Base-by-base conservation (phyloP, 2,113 vertebrate species). In the Caretta caretta region DNA sequence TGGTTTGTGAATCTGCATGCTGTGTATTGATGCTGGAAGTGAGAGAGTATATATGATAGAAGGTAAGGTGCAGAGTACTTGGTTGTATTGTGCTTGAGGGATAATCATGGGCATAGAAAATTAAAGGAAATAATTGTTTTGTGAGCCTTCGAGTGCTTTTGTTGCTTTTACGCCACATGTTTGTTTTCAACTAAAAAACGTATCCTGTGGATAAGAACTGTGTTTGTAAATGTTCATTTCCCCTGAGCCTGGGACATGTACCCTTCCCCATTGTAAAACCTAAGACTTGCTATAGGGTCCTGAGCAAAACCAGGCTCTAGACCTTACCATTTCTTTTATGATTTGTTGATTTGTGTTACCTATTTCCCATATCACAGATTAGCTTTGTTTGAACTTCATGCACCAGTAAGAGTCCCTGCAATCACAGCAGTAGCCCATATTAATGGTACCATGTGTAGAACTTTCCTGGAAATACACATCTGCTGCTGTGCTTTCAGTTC, bases 391-490 rank as follows among this genome's bases (percentile, higher is more conserved):
- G 93, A 97, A 75, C 93, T 93, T 94, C 95, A 87, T 62, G 89
- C 92, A 46, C 90, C 94, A 94, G 83, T 50, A 80, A 75, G 83
- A 79, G 93, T 22, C 6, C 1, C 84, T 90, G 92, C 92, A 16
- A 86, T 92, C 96, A 83, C 90, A 88, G 95, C 93, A 95, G 87
- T 79, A 93, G 57, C 94, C 94, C 95, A 84, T 75, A 38, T 94
- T 57, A 57, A 85, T 84, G 82, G 51, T 16, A 65, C 90, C 94
- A 42, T 59, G 95, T 85, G 92, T 86, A 78, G 94, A 80, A 95
- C 56, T 92, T 96, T 46, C 95, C 92, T 93, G 92, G 86, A 93
- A 93, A 92, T 54, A 59, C 94, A 92, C 95, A 96, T 95, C 96
- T 96, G 96, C 97, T 94, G 2, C 95, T 94, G 94, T 88, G 94